Percentiles rank a stretch among this genome's conserved stretches.
phyloP scores from a whole-genome alignment of 1,140 invertebrate genomes.

The Pomacea maculata region DNA sequence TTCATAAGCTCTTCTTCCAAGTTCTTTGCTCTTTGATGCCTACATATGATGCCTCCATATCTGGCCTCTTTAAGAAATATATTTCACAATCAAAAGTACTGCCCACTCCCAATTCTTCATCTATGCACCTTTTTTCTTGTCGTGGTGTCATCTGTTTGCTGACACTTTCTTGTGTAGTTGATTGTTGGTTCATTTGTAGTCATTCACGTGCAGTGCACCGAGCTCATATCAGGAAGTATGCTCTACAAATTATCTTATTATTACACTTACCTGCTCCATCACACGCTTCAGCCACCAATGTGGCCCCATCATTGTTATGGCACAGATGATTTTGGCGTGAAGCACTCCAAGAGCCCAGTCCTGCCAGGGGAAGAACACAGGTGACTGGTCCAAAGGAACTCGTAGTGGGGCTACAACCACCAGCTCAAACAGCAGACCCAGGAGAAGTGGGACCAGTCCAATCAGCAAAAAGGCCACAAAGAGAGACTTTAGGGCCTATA shows the following conservation, averaged over 20 bases:
- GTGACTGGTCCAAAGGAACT: conserved; percentile 93
- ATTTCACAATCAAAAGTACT: no score
- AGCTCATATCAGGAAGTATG: no score
- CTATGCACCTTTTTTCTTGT: no score
- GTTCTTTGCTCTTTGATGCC: no score
- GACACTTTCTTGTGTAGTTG: no score
- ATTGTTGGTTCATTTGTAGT: neutral
- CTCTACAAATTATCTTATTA: no score
- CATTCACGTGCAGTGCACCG: neutral
- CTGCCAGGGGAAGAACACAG: conserved; percentile 86
- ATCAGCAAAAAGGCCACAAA: conserved; percentile 80
- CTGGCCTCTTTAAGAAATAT: no score
- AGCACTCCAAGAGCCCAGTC: conserved; percentile 97
- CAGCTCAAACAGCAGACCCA: conserved; percentile 90
- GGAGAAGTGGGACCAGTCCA: conserved; percentile 90
- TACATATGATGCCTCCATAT: no score
- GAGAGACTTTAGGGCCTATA: conserved; percentile 69
- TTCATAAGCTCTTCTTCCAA: no score
- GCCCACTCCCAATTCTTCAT: no score
- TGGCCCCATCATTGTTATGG: conserved; percentile 95
- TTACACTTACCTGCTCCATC: conserved; percentile 82
- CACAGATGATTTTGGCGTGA: conserved; percentile 98
- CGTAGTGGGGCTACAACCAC: conserved; percentile 91
- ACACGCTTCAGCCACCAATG: conserved; percentile 92
- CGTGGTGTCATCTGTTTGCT: neutral